Evolutionary conservation across 1,140 invertebrate species (phyloP).

Genomic region (Papilio helenus): DNA sequence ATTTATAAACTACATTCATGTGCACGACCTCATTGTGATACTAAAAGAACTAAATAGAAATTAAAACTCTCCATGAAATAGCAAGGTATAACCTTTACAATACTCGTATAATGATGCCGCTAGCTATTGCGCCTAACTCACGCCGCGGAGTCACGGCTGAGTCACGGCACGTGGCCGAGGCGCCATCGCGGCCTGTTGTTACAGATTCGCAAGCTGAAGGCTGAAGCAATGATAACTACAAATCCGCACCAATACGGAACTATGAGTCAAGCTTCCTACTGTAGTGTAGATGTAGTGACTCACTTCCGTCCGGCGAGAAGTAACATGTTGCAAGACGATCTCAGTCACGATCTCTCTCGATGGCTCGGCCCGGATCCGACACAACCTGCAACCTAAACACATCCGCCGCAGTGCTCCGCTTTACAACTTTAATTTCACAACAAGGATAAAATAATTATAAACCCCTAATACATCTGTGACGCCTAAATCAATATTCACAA

Average conservation of each 20-base stretch:
- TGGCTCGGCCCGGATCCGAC: neutral
- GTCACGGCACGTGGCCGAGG: neutral
- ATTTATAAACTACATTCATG: neutral
- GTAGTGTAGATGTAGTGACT: neutral
- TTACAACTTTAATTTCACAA: neutral
- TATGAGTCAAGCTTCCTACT: conserved; percentile 10
- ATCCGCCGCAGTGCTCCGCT: neutral
- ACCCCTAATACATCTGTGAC: neutral
- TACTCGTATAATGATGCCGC: too few relatives aligned
- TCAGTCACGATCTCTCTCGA: neutral
- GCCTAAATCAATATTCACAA: neutral
- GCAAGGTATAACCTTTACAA: too few relatives aligned
- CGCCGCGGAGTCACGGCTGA: neutral
- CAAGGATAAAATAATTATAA: neutral
- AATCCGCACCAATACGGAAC: neutral
- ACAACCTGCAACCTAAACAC: neutral
- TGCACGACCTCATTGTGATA: too few relatives aligned
- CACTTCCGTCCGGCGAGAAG: neutral
- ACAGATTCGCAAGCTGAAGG: conserved; percentile 1
- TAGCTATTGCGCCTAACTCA: too few relatives aligned
- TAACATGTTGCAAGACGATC: neutral
- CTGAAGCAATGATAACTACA: neutral
- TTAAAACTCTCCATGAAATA: too few relatives aligned
- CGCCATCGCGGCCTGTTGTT: neutral
- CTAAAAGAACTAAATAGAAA: too few relatives aligned